Percentiles rank a stretch among this genome's conserved stretches.
phyloP scores from a whole-genome alignment of 2,888 invertebrate genomes.

The Phalangium opilio region DNA sequence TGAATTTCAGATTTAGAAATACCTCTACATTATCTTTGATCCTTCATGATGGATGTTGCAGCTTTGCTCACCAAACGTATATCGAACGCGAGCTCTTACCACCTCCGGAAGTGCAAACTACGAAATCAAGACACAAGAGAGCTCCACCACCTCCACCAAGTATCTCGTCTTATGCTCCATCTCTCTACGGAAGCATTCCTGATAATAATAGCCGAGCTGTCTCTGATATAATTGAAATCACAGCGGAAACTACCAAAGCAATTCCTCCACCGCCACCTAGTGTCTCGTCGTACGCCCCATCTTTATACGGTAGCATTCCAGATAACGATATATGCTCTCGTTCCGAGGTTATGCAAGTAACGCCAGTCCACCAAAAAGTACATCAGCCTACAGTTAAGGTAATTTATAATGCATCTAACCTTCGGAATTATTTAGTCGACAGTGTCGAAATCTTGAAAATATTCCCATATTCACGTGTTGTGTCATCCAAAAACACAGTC shows the following conservation, averaged over 20 bases:
- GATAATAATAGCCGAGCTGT: constrained; percentile 25
- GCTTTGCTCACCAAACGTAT: too few relatives aligned
- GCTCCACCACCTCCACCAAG: constrained; percentile 14
- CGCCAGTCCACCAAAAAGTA: constrained; percentile 13
- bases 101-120: constrained; percentile 22
- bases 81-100: too few relatives aligned
- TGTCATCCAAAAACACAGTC: too few relatives aligned
- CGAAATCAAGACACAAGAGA: constrained; percentile 44
- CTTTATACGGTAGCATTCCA: constrained; percentile 21
- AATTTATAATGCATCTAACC: too few relatives aligned
- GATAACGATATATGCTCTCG: constrained; percentile 19
- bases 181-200: constrained; percentile 21
- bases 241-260: constrained; percentile 8
- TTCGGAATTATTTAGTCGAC: too few relatives aligned
- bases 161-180: constrained; percentile 16
- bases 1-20: neutral
- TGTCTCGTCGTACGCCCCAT: constrained; percentile 15
- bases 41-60: too few relatives aligned
- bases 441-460: too few relatives aligned
- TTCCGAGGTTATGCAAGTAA: constrained; percentile 18
- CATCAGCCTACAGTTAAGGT: constrained; percentile 11
- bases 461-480: too few relatives aligned
- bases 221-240: constrained; percentile 21
- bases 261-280: constrained; percentile 5
- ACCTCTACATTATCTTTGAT: too few relatives aligned